phyloP scores from a whole-genome alignment of 2,113 vertebrate genomes.

The Chroicocephalus ridibundus region DNA sequence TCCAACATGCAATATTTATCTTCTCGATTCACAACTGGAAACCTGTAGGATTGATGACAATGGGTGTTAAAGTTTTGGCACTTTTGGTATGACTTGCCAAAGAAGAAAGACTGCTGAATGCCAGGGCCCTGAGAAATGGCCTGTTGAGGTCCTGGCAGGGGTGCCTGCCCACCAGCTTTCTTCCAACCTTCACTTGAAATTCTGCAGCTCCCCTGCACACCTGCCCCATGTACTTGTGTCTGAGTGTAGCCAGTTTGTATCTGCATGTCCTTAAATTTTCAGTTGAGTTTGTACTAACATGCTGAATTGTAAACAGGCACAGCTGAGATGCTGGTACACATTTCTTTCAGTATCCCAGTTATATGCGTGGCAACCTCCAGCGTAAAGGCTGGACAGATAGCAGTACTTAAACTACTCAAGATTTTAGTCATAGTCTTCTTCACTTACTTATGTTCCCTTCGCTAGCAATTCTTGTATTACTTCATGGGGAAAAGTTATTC shows the following conservation, averaged over 20 bases:
- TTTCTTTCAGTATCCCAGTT: background rate
- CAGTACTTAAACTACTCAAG: background rate
- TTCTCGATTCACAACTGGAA: background rate
- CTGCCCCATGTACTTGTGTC: background rate
- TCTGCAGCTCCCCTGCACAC: background rate
- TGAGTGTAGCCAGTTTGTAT: background rate
- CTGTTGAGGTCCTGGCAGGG: background rate
- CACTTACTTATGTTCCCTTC: background rate
- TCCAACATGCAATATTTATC: background rate
- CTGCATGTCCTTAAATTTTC: background rate
- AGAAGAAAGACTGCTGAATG: background rate
- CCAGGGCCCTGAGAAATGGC: background rate
- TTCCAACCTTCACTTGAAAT: background rate
- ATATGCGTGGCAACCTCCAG: background rate
- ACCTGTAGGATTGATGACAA: background rate
- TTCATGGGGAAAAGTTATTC: background rate
- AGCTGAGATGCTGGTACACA: background rate
- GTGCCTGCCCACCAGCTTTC: background rate
- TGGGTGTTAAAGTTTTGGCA: background rate
- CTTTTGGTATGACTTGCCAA: background rate
- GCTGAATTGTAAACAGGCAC: background rate
- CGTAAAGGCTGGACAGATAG: background rate
- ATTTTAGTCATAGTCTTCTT: background rate
- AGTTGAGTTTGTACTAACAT: background rate
- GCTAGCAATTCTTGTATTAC: background rate